phyloP scores from a whole-genome alignment of 64 coral and sea anemone species.

The Actinia tenebrosa region DNA sequence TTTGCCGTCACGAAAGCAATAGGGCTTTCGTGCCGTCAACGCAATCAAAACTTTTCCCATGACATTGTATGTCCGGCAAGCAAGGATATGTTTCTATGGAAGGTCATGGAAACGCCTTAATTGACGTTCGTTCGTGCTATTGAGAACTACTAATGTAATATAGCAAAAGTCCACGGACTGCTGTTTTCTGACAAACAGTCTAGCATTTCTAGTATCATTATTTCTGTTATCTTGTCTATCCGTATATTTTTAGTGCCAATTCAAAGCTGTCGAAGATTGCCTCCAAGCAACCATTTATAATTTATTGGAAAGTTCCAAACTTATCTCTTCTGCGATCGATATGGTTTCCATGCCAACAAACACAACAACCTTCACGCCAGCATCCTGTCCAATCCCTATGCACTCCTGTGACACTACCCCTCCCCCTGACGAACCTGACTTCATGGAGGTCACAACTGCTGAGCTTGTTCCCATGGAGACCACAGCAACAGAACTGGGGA shows the following conservation, averaged over 20 bases:
- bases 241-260: not conserved
- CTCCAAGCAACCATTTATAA: constrained; percentile 8
- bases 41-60: too few relatives aligned
- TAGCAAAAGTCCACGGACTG: too few relatives aligned
- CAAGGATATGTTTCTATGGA: too few relatives aligned
- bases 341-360: constrained; percentile 14
- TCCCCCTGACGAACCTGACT: constrained; percentile 26
- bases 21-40: too few relatives aligned
- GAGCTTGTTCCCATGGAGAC: constrained; percentile 3
- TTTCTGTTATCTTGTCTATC: not conserved
- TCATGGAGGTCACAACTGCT: constrained; percentile 9
- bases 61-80: too few relatives aligned
- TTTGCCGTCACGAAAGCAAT: too few relatives aligned
- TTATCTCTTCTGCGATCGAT: not conserved
- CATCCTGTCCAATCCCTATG: not conserved
- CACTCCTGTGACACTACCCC: constrained; percentile 15
- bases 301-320: not conserved
- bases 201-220: not conserved
- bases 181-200: too few relatives aligned
- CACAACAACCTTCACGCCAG: not conserved
- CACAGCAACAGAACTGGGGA: not conserved
- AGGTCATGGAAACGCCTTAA: too few relatives aligned
- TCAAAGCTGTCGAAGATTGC: not conserved
- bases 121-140: too few relatives aligned
- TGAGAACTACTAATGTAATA: too few relatives aligned